Percentiles rank a stretch among this genome's conserved stretches.
Evolutionary conservation across 2,113 vertebrate species (phyloP).

Genomic region (Cromileptes altivelis): DNA sequence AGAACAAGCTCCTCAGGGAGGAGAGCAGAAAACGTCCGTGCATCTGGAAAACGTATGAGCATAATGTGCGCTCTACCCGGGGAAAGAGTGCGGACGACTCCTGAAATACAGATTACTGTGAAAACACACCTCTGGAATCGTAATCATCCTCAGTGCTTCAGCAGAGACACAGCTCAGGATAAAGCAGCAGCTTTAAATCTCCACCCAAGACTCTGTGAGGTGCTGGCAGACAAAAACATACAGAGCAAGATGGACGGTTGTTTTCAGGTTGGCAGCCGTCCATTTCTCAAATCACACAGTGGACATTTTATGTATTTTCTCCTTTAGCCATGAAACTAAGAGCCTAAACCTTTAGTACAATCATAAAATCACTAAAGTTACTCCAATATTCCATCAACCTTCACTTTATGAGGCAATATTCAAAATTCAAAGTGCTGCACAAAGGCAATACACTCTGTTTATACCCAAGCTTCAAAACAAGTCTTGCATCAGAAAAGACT

Average conservation of each 20-base stretch:
- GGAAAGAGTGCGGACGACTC: slow-evolving; percentile 12
- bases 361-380: neutral
- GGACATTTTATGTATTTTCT: neutral
- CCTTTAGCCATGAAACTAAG: neutral
- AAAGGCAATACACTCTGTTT: neutral
- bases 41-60: slow-evolving; percentile 53
- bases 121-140: slow-evolving; percentile 47
- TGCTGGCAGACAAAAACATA: neutral
- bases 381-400: neutral
- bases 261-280: neutral
- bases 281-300: neutral
- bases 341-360: neutral
- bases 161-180: neutral
- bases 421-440: neutral
- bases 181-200: slow-evolving; percentile 1
- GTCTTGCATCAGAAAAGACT: neutral
- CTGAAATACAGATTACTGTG: slow-evolving; percentile 41
- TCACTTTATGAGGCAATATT: neutral
- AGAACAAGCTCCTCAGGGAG: slow-evolving; percentile 26
- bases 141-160: slow-evolving; percentile 24
- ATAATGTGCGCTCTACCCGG: neutral
- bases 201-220: neutral
- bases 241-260: neutral
- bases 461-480: neutral
- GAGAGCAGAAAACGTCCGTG: neutral